phyloP scores from a whole-genome alignment of 2,888 invertebrate genomes.

The Drosophila buzzatii region DNA sequence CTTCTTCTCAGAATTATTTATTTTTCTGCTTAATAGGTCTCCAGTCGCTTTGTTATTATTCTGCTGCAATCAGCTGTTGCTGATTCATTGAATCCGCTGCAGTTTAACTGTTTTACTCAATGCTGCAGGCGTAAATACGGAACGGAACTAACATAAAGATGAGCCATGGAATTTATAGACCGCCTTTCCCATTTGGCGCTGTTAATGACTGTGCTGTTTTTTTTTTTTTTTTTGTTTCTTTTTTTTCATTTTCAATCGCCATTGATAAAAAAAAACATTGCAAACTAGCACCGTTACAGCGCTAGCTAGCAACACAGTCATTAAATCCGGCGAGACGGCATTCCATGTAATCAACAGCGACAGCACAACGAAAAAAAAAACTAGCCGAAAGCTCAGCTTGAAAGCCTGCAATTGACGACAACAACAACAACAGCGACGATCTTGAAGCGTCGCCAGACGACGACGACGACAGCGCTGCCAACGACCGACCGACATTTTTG shows the following conservation, averaged over 20 bases:
- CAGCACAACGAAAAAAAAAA: slow-evolving; percentile 17
- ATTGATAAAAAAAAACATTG: slow-evolving; percentile 63
- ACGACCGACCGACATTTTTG: slow-evolving; percentile 76
- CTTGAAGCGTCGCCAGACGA: slow-evolving; percentile 54
- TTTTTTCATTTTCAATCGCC: slow-evolving; percentile 26
- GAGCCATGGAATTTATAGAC: slow-evolving; percentile 16
- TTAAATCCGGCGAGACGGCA: slow-evolving; percentile 82
- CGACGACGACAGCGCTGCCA: slow-evolving; percentile 46
- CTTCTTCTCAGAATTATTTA: not conserved
- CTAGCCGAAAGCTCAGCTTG: slow-evolving; percentile 54
- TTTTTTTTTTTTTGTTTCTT: not conserved
- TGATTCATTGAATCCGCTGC: slow-evolving; percentile 40
- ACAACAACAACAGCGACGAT: slow-evolving; percentile 48
- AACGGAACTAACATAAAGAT: slow-evolving; percentile 55
- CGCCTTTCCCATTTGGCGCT: slow-evolving; percentile 32
- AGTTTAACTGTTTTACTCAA: not conserved
- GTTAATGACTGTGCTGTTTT: slow-evolving; percentile 26
- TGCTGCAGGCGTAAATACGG: slow-evolving; percentile 20
- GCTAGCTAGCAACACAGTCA: slow-evolving; percentile 66
- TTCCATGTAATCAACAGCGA: slow-evolving; percentile 71
- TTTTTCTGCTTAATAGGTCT: not conserved
- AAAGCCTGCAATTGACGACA: slow-evolving; percentile 58
- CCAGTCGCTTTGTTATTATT: not conserved
- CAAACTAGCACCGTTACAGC: slow-evolving; percentile 67
- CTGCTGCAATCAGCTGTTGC: slow-evolving; percentile 33